phyloP scores from a whole-genome alignment of 2,888 invertebrate species.

The Thyatira batis region DNA sequence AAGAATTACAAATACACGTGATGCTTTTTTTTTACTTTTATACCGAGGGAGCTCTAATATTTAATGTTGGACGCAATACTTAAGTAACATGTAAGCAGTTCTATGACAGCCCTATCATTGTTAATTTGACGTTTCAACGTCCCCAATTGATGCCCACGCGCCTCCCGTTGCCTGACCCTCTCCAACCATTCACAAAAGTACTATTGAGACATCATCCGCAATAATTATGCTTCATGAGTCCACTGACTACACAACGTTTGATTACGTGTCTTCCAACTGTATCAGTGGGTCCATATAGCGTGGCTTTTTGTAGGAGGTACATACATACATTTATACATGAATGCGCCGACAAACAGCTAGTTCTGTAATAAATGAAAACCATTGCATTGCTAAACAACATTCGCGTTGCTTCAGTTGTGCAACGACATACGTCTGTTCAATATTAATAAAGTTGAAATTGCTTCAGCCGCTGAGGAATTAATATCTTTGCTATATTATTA shows the following conservation, averaged over 20 bases:
- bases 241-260: constrained; percentile 22
- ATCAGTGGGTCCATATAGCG: constrained; percentile 23
- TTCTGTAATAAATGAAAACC: constrained; percentile 2
- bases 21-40: too few species aligned
- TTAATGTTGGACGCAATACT: too few species aligned
- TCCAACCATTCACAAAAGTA: constrained; percentile 64
- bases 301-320: not conserved
- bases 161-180: constrained; percentile 57
- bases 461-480: constrained; percentile 16
- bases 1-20: too few species aligned
- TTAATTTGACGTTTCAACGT: constrained; percentile 70
- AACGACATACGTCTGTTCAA: constrained; percentile 3
- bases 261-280: constrained; percentile 1
- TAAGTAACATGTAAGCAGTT: constrained; percentile 4
- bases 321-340: not conserved
- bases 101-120: constrained; percentile 52
- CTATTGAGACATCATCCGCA: constrained; percentile 72
- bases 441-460: constrained; percentile 10
- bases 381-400: constrained; percentile 1
- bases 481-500: constrained; percentile 36
- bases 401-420: not conserved
- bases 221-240: constrained; percentile 49
- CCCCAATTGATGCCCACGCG: constrained; percentile 77
- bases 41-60: too few species aligned
- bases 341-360: not conserved